phyloP scores from a whole-genome alignment of 2,888 invertebrate species.

The Dioctria rufipes region DNA sequence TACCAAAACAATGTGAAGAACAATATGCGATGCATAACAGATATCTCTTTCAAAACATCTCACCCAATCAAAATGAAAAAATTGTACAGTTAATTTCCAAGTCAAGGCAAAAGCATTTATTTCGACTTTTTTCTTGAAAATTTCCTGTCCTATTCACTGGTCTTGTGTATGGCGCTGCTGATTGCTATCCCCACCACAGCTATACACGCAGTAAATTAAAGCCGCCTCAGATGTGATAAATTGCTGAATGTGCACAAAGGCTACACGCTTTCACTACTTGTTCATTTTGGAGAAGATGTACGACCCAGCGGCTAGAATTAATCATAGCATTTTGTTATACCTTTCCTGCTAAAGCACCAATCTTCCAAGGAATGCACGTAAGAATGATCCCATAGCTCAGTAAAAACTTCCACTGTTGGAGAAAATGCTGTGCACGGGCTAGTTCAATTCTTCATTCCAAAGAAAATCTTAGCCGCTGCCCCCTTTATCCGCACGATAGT shows the following conservation, averaged over 20 bases:
- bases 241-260: constrained; percentile 18
- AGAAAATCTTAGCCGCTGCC: constrained; percentile 12
- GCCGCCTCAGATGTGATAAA: constrained; percentile 32
- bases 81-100: too few species aligned
- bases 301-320: constrained; percentile 17
- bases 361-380: constrained; percentile 34
- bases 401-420: constrained; percentile 1
- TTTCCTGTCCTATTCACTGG: too few species aligned
- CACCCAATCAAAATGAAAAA: too few species aligned
- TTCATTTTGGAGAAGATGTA: constrained; percentile 43
- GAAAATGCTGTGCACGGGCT: constrained; percentile 14
- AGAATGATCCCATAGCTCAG: constrained; percentile 4
- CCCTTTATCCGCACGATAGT: not conserved
- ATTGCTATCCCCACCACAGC: not conserved
- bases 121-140: too few species aligned
- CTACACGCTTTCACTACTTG: constrained; percentile 14
- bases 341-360: not conserved
- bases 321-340: constrained; percentile 28
- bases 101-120: too few species aligned
- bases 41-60: too few species aligned
- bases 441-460: constrained; percentile 2
- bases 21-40: too few species aligned
- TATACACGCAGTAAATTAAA: constrained; percentile 39
- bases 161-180: too few species aligned
- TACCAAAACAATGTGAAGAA: too few species aligned